Evolutionary conservation across 2,888 invertebrate genomes (phyloP).

Genomic region (Gryllus longicercus): DNA sequence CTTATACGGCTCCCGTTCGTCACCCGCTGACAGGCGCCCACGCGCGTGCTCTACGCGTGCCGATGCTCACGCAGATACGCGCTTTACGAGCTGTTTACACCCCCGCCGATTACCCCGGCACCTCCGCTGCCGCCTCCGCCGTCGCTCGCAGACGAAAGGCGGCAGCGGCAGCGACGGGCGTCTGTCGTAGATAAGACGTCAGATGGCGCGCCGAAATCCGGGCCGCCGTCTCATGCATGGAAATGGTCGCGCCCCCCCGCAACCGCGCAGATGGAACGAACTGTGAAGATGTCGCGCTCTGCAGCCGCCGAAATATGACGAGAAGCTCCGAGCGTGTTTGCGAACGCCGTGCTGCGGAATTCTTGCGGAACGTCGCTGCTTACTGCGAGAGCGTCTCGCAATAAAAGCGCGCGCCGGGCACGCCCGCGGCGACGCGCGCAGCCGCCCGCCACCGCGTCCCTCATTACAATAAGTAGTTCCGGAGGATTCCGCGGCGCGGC

Average conservation of each 20-base stretch:
- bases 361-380: no score
- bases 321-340: no score
- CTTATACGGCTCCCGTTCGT: not conserved
- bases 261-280: no score
- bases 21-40: not conserved
- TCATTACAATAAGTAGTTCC: conserved; percentile 9
- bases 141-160: not conserved
- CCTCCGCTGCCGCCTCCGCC: not conserved
- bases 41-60: not conserved
- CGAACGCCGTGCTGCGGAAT: no score
- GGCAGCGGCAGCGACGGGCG: not conserved
- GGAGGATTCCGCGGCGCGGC: not conserved
- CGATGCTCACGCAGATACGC: not conserved
- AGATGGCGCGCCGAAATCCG: not conserved
- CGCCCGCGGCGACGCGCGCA: not conserved
- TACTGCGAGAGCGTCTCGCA: no score
- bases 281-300: no score
- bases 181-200: not conserved
- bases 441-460: not conserved
- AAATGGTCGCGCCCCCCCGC: not conserved
- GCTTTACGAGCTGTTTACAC: conserved; percentile 10
- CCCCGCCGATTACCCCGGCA: not conserved
- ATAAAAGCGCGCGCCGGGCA: no score
- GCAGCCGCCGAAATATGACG: no score
- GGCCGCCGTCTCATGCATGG: not conserved